Base-by-base conservation (phyloP, 2,113 vertebrate genomes). In the Paradoxurus hermaphroditus region DNA sequence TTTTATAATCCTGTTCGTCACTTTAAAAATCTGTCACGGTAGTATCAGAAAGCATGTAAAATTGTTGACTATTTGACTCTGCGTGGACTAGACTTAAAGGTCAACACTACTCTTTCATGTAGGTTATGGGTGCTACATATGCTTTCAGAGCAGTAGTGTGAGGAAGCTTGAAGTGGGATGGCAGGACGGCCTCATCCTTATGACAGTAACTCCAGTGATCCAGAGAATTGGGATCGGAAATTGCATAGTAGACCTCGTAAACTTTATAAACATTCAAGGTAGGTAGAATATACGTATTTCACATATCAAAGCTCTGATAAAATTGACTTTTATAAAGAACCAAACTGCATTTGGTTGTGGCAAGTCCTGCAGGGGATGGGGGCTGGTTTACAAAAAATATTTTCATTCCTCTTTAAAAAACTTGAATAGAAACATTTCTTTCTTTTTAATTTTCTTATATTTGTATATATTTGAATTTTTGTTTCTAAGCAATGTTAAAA, bases 171-270 rank as follows among this genome's bases (percentile, higher is more conserved):
- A 97, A 98, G 99, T 99, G 99, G 99, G 99, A 99, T 99, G 99
- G 99, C 99, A 99, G 99, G 98, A 98, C 99, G 99, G 98, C 99
- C 99, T 99, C 99, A 99, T 98, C 99, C 99, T 99, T 99, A 99
- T 99, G 99, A 99, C 98, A 99, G 99, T 99, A 99, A 99, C 99
- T 99, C 99, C 98, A 99, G 99, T 98, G 99, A 99, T 98, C 99
- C 99, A 98, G 99, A 99, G 99, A 99, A 99, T 98, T 99, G 99
- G 99, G 99, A 99, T 98, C 99, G 98, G 98, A 99, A 99, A 99
- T 98, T 99, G 97, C 99, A 99, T 98, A 99, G 98, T 99, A 99
- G 99, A 99, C 99, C 99, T 99, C 99, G 99, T 98, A 99, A 99
- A 98, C 99, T 99, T 99, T 99, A 98, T 99, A 99, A 99, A 98